These are phyloP conservation scores for Pseudachorutes palmiensis DNA, from an alignment of 1,140 invertebrate species.

Conservation along the genomic window DNA sequence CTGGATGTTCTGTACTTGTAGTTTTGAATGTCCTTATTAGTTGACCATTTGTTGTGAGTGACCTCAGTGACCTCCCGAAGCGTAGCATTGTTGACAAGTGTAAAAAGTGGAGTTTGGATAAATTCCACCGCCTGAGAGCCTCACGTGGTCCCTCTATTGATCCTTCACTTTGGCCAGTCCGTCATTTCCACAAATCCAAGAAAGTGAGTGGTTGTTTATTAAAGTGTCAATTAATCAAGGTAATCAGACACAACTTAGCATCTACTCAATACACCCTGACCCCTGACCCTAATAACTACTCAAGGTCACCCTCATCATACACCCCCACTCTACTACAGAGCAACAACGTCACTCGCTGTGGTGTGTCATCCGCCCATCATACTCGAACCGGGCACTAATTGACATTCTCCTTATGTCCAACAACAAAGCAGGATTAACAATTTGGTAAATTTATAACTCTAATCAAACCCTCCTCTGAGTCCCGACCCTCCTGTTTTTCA, in stretches of 20 bases:
- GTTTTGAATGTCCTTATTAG: constrained; percentile 17
- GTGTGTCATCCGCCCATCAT: too few relatives aligned
- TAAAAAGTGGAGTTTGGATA: background rate
- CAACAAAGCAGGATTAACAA: background rate
- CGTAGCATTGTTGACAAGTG: background rate
- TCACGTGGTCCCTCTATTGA: background rate
- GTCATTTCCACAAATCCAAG: background rate
- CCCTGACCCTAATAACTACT: too few relatives aligned
- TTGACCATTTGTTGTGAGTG: too few relatives aligned
- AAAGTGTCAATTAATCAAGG: background rate
- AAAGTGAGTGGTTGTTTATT: background rate
- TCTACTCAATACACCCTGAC: too few relatives aligned
- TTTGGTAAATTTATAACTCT: too few relatives aligned
- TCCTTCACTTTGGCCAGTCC: background rate
- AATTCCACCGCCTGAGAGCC: background rate
- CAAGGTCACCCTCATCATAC: background rate
- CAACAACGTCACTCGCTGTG: too few relatives aligned
- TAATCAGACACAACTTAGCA: too few relatives aligned
- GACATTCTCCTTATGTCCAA: background rate
- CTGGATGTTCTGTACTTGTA: constrained; percentile 28
- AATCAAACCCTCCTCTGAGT: background rate
- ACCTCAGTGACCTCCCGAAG: too few relatives aligned
- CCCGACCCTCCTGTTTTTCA: too few relatives aligned
- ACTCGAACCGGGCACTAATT: too few relatives aligned
- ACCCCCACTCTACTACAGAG: too few relatives aligned